phyloP scores from a whole-genome alignment of 37 sponge, comb jelly and placozoan genomes.

The Diacarnus erythraeanus region DNA sequence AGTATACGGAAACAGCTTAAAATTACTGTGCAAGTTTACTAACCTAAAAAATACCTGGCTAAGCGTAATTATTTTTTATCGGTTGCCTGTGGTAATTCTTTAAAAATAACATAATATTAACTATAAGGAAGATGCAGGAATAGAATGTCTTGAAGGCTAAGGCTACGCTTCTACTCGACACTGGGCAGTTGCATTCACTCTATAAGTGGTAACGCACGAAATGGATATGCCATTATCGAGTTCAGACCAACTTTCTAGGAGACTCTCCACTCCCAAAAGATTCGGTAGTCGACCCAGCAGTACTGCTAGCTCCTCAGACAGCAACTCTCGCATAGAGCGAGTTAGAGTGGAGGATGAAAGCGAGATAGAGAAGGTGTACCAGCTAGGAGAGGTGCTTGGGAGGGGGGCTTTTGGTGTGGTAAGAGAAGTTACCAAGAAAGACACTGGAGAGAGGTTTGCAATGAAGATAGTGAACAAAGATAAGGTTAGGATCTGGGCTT shows the following conservation, averaged over 20 bases:
- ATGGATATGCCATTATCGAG: too few relatives aligned
- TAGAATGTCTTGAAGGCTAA: too few relatives aligned
- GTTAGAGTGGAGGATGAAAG: constrained; percentile 75
- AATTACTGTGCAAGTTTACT: too few relatives aligned
- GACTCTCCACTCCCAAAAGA: not conserved
- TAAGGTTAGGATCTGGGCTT: too few relatives aligned
- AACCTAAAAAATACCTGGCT: not conserved
- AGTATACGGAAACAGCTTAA: too few relatives aligned
- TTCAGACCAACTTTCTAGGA: too few relatives aligned
- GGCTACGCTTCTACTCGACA: too few relatives aligned
- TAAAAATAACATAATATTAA: too few relatives aligned
- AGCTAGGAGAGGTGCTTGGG: constrained; percentile 73
- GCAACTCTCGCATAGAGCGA: constrained; percentile 1
- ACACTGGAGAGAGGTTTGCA: constrained; percentile 64
- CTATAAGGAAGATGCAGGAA: too few relatives aligned
- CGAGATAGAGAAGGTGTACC: constrained; percentile 63
- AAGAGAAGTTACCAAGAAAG: constrained; percentile 53
- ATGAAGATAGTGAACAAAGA: constrained; percentile 93
- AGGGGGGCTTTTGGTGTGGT: constrained; percentile 90
- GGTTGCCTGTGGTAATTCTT: constrained; percentile 30
- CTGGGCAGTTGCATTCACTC: too few relatives aligned
- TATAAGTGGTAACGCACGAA: too few relatives aligned
- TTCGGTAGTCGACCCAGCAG: not conserved
- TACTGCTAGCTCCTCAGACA: too few relatives aligned
- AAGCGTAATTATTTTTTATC: not conserved